Conservation (phyloP, 2,113 vertebrate genomes). For the Mionectes macconnelli region DNA sequence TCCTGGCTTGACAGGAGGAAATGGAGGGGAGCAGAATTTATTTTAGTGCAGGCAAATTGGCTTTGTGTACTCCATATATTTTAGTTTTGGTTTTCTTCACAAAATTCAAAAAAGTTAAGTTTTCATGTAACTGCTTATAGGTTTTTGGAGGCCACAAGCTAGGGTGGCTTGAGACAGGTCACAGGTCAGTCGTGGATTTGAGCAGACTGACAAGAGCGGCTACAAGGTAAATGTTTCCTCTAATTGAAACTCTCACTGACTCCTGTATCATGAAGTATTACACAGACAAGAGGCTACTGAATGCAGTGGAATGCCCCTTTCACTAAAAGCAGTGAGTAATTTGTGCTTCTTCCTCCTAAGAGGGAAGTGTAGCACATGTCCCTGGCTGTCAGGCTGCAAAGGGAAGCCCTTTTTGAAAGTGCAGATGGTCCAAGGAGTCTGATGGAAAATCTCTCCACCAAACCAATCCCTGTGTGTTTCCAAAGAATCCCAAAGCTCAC, state of each 20-base stretch:
- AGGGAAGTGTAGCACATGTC: not conserved
- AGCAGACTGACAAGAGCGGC: not conserved
- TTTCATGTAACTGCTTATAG: not conserved
- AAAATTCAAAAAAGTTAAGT: not conserved
- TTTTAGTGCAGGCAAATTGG: not conserved
- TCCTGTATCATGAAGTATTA: not conserved
- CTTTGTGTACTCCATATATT: not conserved
- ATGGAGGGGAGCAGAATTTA: not conserved
- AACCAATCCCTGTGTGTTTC: not conserved
- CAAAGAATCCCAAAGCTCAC: not conserved
- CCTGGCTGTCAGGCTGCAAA: not conserved
- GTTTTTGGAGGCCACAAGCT: not conserved
- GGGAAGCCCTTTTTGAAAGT: not conserved
- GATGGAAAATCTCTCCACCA: slow-evolving; percentile 6
- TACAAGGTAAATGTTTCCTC: not conserved
- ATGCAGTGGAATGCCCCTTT: not conserved
- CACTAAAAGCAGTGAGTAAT: not conserved
- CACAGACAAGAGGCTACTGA: not conserved
- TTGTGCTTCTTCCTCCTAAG: not conserved
- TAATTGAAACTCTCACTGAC: not conserved
- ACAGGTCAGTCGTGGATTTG: not conserved
- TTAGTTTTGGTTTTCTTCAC: not conserved
- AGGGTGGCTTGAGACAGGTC: not conserved
- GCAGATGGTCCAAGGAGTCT: not conserved
- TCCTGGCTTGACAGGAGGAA: rapidly evolving